Percentiles rank a stretch among this genome's conserved stretches.
Conservation (phyloP, 2,797 vertebrate species). For the Scolopax bukidnonensis region DNA sequence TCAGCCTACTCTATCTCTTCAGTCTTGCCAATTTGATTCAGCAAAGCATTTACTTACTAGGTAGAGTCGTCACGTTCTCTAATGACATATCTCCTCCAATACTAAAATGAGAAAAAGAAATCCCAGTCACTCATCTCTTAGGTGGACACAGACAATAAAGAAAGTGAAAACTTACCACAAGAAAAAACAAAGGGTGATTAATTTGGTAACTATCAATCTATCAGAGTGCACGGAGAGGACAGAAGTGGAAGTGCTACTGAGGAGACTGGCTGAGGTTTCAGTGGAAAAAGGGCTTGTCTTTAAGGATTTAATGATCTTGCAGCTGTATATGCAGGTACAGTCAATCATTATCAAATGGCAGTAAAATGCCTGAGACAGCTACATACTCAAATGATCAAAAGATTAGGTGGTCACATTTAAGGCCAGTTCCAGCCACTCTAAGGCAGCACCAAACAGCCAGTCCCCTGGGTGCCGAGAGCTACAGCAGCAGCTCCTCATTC, state of each 20-base stretch:
- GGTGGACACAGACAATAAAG: background rate
- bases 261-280: background rate
- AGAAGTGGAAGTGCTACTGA: background rate
- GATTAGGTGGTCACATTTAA: background rate
- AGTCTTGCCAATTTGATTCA: background rate
- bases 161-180: background rate
- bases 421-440: background rate
- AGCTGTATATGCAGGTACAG: background rate
- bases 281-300: background rate
- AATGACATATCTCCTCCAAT: constrained; percentile 88
- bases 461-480: background rate
- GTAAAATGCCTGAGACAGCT: background rate
- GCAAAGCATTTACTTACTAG: constrained; percentile 84
- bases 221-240: background rate
- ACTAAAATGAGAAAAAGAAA: constrained; percentile 77
- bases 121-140: background rate
- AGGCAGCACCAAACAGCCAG: background rate
- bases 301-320: background rate
- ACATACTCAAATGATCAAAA: background rate
- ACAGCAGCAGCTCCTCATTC: background rate
- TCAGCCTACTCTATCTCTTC: background rate
- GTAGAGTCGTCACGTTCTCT: constrained; percentile 86
- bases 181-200: background rate
- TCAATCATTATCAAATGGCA: background rate
- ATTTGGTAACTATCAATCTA: background rate